Conservation (phyloP, 1,140 invertebrate species). For the Calephelis virginiensis region DNA sequence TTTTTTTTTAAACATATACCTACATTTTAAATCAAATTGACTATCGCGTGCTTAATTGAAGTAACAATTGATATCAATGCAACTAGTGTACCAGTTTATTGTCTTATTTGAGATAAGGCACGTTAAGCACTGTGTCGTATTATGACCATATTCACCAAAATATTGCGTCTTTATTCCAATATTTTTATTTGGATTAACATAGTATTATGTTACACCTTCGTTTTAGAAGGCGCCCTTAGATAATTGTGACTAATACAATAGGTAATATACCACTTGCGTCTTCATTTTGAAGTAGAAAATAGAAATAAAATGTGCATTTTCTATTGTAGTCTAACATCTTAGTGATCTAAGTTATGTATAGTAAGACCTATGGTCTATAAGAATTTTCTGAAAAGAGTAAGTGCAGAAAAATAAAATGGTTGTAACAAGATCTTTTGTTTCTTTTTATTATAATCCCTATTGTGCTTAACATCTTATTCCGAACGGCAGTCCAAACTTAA, state of each 20-base stretch:
- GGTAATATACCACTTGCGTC: conserved; percentile 16
- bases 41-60: no score
- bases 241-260: conserved; percentile 20
- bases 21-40: no score
- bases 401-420: conserved; percentile 34
- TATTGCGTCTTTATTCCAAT: conserved; percentile 6
- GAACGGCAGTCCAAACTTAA: no score
- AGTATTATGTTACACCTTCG: conserved; percentile 42
- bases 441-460: conserved; percentile 37
- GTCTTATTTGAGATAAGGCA: no score
- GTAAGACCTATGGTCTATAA: conserved; percentile 75
- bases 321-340: conserved; percentile 14
- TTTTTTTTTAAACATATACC: background rate
- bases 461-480: no score
- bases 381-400: conserved; percentile 44
- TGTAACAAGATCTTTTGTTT: conserved; percentile 22
- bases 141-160: background rate
- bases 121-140: background rate
- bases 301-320: conserved; percentile 19
- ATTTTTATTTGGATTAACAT: conserved; percentile 5
- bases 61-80: background rate
- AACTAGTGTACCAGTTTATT: background rate
- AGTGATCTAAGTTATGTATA: conserved; percentile 16
- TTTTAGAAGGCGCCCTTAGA: conserved; percentile 56
- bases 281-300: conserved; percentile 23